A percentile compares a stretch with the other conserved stretches of the same genome.
These are phyloP conservation scores for Hyppa rectilinea DNA, from an alignment of 2,888 invertebrate genomes.

Conservation along the genomic window DNA sequence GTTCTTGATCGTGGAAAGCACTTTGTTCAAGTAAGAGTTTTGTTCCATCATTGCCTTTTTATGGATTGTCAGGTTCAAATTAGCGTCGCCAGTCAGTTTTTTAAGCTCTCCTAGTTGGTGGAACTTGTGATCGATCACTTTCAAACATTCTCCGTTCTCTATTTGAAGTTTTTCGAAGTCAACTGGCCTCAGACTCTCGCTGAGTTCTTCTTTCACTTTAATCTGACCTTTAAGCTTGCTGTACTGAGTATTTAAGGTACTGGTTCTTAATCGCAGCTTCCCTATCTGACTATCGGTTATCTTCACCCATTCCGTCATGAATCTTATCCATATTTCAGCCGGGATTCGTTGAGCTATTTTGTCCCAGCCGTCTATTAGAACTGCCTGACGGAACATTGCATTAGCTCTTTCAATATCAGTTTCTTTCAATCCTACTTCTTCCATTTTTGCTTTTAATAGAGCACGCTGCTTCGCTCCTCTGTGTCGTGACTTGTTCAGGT, in stretches of 20 bases:
- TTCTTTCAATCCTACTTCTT: conserved; percentile 90
- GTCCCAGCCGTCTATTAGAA: conserved; percentile 89
- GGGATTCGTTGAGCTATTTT: conserved; percentile 91
- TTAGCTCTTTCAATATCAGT: conserved; percentile 87
- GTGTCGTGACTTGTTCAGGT: conserved; percentile 75
- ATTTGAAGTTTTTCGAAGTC: conserved; percentile 92
- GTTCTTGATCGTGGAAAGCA: conserved; percentile 81
- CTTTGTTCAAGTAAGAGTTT: conserved; percentile 81
- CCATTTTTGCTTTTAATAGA: conserved; percentile 87
- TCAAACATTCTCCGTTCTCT: conserved; percentile 89
- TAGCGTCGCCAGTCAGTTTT: conserved; percentile 91
- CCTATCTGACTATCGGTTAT: conserved; percentile 89
- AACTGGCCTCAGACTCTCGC: conserved; percentile 90
- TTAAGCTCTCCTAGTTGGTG: conserved; percentile 90
- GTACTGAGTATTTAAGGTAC: conserved; percentile 89
- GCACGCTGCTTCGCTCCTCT: conserved; percentile 82
- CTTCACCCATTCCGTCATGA: conserved; percentile 92
- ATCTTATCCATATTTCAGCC: conserved; percentile 91
- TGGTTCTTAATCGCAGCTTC: conserved; percentile 90
- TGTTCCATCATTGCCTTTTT: conserved; percentile 91
- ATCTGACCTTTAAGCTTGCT: conserved; percentile 90
- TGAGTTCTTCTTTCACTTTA: conserved; percentile 89
- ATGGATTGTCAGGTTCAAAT: conserved; percentile 89
- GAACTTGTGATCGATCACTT: conserved; percentile 90
- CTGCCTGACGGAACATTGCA: conserved; percentile 87